Conservation (phyloP, 2,888 invertebrate species). For the Sturmia bella region DNA sequence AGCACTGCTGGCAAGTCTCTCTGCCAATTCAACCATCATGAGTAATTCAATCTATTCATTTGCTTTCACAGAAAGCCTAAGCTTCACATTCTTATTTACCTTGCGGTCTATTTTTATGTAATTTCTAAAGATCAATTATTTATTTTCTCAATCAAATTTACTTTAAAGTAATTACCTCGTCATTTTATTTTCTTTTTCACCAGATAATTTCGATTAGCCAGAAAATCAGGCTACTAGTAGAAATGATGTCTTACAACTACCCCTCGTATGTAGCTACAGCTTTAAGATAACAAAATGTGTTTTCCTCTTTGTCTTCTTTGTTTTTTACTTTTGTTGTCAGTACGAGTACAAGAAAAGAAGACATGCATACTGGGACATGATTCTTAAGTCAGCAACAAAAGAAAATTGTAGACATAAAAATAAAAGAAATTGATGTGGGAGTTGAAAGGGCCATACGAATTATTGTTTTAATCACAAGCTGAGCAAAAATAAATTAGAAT, state of each 20-base stretch:
- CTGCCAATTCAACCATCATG: too few species aligned
- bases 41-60: too few species aligned
- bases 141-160: too few species aligned
- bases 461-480: conserved; percentile 58
- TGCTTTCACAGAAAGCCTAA: too few species aligned
- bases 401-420: conserved; percentile 33
- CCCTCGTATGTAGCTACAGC: conserved; percentile 25
- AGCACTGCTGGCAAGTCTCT: too few species aligned
- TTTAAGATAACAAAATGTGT: conserved; percentile 18
- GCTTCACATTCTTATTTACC: too few species aligned
- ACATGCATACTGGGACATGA: conserved; percentile 46
- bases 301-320: conserved; percentile 9
- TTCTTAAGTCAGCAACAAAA: conserved; percentile 38
- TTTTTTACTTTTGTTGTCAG: conserved; percentile 29
- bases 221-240: too few species aligned
- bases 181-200: too few species aligned
- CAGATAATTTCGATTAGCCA: too few species aligned
- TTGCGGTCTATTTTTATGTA: too few species aligned
- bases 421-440: conserved; percentile 42
- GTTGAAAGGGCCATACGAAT: conserved; percentile 40
- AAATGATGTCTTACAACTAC: not conserved
- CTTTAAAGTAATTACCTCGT: too few species aligned
- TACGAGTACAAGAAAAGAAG: conserved; percentile 29
- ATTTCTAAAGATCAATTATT: too few species aligned
- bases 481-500: conserved; percentile 28